Conservation (phyloP, 2,888 invertebrate species). For the Agrochola litura region DNA sequence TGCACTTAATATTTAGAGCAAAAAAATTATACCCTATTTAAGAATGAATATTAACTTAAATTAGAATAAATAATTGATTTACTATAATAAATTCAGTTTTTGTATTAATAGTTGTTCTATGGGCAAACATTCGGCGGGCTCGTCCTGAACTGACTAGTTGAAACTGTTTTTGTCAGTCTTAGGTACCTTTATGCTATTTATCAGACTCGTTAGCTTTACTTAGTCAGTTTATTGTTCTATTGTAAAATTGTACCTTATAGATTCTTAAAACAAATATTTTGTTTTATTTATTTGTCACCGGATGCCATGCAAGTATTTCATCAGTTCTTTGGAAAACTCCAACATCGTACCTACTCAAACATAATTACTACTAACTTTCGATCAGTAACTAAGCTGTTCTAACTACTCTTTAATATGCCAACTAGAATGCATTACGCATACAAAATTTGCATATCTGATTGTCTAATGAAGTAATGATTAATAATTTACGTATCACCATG, state of each 20-base stretch:
- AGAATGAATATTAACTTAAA: neutral
- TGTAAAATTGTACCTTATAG: neutral
- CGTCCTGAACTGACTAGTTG: neutral
- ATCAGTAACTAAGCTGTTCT: neutral
- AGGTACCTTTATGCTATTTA: neutral
- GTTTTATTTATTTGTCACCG: neutral
- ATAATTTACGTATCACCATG: conserved; percentile 65
- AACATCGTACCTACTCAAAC: neutral
- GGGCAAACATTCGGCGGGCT: neutral
- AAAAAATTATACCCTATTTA: conserved; percentile 9
- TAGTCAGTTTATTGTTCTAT: too few species aligned
- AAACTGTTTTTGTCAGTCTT: neutral
- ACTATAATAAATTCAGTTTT: neutral
- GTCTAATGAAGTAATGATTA: conserved; percentile 68
- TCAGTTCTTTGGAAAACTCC: neutral
- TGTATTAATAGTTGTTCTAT: neutral
- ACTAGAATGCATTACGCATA: conserved; percentile 40
- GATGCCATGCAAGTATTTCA: too few species aligned
- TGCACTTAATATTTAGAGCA: conserved; percentile 14
- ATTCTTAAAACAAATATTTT: neutral
- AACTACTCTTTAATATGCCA: conserved; percentile 17
- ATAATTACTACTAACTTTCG: neutral
- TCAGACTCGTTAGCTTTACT: neutral
- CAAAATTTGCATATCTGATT: conserved; percentile 59
- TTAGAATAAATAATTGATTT: conserved; percentile 1